Evolutionary conservation across 2,113 vertebrate species (phyloP), one percentile per base, ranked within the genome.

Genomic region (Apteryx mantelli): DNA sequence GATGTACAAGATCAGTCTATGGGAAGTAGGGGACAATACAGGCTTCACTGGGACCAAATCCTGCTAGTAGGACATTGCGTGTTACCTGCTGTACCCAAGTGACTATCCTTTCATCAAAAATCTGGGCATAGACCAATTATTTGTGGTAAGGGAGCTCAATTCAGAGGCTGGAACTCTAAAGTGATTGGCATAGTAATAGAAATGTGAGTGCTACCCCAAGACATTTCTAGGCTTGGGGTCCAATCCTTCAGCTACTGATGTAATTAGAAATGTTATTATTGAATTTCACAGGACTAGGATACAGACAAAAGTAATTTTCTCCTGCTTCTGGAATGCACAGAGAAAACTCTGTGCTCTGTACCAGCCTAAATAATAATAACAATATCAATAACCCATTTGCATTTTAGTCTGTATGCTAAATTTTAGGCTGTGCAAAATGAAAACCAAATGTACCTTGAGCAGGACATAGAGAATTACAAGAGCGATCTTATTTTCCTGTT

Each of bases 1-100:
- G 4, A 5, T 2, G 2, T 61, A 26, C 2, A 32, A 13, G 0
- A 2, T 2, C 4, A 2, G 5, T 71, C 17, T 81, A 4, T 46
- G 81, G 30, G 30, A 88, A 58, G 56, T 19, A 19, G 30, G 56
- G 30, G 30, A 58, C 30, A 58, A 19, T 34, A 30, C 17, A 11
- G 69, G 25, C 53, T 44, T 34, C 30, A 11, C 2, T 26, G 18
- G 36, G 15, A 34, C 8, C 6, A 20, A 4, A 40, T 53, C 6
- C 20, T 34, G 66, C 18, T 24, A 12, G 34, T 16, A 53, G 3
- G 5, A 1, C 3, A 1, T 9, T 70, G 5, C 28, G 8, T 32
- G 38, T 7, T 61, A 32, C 10, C 9, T 65, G 19, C 22, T 55
- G 4, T 34, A 32, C 56, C 28, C 56, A 34, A 36, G 32, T 1